Base-by-base conservation (phyloP, 2,797 vertebrate genomes). In the Sebastes miniatus region DNA sequence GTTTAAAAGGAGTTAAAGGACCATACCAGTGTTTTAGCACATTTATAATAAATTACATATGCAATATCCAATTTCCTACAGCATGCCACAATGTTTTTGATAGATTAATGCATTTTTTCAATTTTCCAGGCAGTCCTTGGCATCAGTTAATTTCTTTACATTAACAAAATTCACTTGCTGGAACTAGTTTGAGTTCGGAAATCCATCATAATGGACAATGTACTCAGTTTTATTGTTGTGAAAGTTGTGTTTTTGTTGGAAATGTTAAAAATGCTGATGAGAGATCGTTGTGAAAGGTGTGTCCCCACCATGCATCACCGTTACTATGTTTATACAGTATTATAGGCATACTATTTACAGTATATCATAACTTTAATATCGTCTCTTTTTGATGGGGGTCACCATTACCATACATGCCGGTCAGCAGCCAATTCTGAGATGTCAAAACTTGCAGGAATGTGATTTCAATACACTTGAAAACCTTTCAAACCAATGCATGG, bases 31-130 rank as follows among this genome's bases (percentile, higher is more conserved):
- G 24, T 68, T 83, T 76, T 54, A 34, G 43, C 52, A 31, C 32
- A 77, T 73, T 47, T 64, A 16, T 54, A 62, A 58, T 72, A 3
- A 39, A 86, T 75, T 64, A 8, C n/a, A 57, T n/a, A 25, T 31
- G 32, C 29, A 76, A n/a, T 59, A 58, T 39, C 57, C 25, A 75
- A 52, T 77, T 73, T 82, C 39, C 25, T 27, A 9, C 57, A 22
- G 56, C 50, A 43, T 13, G 27, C 16, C 4, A n/a, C n/a, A 65
- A 47, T 25, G 68, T 66, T 56, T 76, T 43, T 73, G 18, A 74
- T 56, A 52, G n/a, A 74, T 36, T 34, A 39, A 57, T 52, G 24
- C 12, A 65, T 47, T 69, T 14, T 13, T 80, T 3, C 20, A 75
- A 43, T 25, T 8, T 73, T 73, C 12, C 27, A 72, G 68, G 29